Evolutionary conservation across 1,140 invertebrate species (phyloP), one percentile per base, ranked within the genome.

Genomic region (Carposina sasakii): DNA sequence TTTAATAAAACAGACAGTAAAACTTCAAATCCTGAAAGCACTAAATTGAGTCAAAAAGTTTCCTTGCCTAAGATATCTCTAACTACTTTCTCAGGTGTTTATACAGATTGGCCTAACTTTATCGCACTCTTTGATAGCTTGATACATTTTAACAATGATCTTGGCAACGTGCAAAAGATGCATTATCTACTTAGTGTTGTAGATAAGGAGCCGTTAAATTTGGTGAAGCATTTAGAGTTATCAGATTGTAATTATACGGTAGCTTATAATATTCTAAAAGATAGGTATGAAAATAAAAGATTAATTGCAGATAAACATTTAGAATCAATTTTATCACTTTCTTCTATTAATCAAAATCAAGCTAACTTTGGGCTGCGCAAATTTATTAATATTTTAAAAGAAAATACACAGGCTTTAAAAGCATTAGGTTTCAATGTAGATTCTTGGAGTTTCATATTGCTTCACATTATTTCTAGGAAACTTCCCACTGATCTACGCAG

Each of bases 31-130:
- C 5, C 24, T 9, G 26, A 31, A 31, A 10, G 17, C 15, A 24
- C 26, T 13, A 49, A 28, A 21, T 15, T n/a, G 24, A 31, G 19
- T 31, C 26, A 20, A 30, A 19, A 41, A 40, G 21, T 41, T 42
- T 37, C 26, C 21, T 20, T 49, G 24, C 37, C 47, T 16, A 49
- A 49, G 41, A 49, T 49, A 17, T 39, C 37, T 8, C 34, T 49
- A 23, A 36, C 47, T 13, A 41, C 20, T 24, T 49, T 49, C 23
- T 49, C 47, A n/a, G 47, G 47, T 49, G 17, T 37, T 22, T 49
- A 49, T 26, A 49, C 47, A 13, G 47, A 49, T n/a, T 49, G 47
- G 37, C 47, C 47, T 6, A 49, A 49, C 22, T 49, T 49, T 30
- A 33, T 49, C 21, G 36, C 47, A 6, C 40, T 49, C 17, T 49